Conservation (phyloP, 1,140 invertebrate genomes). For the Brachystomella parvula region DNA sequence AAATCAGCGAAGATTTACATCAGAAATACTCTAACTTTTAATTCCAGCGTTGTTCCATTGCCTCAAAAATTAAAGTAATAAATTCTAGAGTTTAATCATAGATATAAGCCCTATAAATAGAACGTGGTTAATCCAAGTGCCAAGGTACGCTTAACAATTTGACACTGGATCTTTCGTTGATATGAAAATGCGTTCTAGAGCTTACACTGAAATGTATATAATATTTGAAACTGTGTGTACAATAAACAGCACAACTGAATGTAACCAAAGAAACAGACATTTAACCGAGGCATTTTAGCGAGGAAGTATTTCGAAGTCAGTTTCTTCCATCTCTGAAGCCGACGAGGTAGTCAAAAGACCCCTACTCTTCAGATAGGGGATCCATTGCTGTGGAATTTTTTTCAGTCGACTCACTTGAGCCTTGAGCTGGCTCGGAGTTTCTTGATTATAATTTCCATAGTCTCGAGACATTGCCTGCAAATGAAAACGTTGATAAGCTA, state of each 20-base stretch:
- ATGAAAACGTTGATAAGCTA: not conserved
- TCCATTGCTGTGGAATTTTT: slow-evolving; percentile 35
- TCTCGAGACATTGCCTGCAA: slow-evolving; percentile 34
- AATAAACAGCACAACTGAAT: too few relatives aligned
- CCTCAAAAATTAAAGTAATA: too few relatives aligned
- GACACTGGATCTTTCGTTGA: not conserved
- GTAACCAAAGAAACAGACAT: not conserved
- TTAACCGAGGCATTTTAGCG: not conserved
- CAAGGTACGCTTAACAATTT: not conserved
- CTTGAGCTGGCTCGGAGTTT: slow-evolving; percentile 30
- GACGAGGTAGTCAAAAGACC: slow-evolving; percentile 11
- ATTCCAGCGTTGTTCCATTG: too few relatives aligned
- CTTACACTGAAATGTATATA: not conserved
- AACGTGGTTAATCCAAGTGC: not conserved
- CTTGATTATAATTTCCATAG: slow-evolving; percentile 36
- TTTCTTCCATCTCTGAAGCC: not conserved
- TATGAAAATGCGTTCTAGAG: not conserved
- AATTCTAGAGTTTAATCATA: too few relatives aligned
- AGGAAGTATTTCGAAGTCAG: not conserved
- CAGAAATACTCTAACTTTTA: too few relatives aligned
- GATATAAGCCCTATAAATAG: not conserved
- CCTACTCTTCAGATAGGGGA: slow-evolving; percentile 29
- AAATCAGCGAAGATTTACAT: too few relatives aligned
- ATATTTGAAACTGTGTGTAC: too few relatives aligned
- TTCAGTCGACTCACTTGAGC: slow-evolving; percentile 30